Evolutionary conservation across 2,797 vertebrate species (phyloP), one percentile per base, ranked within the genome.

Genomic region (Cossypha dichroa): DNA sequence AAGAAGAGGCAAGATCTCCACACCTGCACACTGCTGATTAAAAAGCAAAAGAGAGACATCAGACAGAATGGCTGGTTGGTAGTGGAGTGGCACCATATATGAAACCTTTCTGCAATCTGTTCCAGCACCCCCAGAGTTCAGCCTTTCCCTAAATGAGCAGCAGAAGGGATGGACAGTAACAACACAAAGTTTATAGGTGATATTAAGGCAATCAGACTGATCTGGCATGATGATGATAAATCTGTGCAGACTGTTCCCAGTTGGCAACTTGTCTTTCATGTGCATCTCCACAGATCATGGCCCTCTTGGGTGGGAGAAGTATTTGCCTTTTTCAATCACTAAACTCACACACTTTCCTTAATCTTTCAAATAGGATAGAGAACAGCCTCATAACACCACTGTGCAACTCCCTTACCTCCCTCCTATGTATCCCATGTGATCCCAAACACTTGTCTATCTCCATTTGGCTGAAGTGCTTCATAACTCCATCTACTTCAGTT

Each of bases 371-470:
- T 12, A 10, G 11, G 40, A 34, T 10, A 11, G 15, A 36, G 26
- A 74, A 40, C 34, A 60, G 46, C 33, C 22, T 41, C 34, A 43
- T 31, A 46, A 38, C 26, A 52, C 5, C 14, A 26, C 10, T 18
- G 28, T 34, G 29, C 3, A 76, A 7, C n/a, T 77, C 29, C 12
- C 51, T 79, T 15, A 33, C 23, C 41, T n/a, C 22, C 23, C 19
- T 82, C 9, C 3, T 18, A 2, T 1, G 1, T 21, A 54, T 6
- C 2, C 9, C 36, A 59, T 3, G 5, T 16, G 41, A 12, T 63
- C n/a, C 29, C n/a, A 63, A 59, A 63, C 20, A 26, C 11, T 17
- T 49, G 16, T 10, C 16, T 49, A 12, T 38, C 63, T 69, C 51
- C 63, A 15, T 36, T 64, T 79, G 16, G 15, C 9, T 64, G 41